Evolutionary conservation across 2,797 vertebrate species (phyloP).

Genomic region (Carduelis carduelis): DNA sequence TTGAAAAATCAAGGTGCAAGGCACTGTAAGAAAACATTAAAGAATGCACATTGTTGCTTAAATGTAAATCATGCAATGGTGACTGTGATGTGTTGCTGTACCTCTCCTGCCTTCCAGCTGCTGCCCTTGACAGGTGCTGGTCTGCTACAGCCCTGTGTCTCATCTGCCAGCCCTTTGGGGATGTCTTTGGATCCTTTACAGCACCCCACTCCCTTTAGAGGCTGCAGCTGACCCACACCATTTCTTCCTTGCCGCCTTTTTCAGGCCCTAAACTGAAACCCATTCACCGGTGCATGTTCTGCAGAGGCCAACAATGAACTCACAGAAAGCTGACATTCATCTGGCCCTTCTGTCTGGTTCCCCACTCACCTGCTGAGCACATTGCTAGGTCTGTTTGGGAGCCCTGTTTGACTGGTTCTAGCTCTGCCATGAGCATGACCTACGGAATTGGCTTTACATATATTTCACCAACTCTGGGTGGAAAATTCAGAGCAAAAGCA

Average conservation of each 20-base stretch:
- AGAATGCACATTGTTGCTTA: neutral
- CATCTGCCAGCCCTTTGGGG: neutral
- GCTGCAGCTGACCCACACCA: neutral
- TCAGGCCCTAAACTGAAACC: neutral
- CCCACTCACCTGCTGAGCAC: neutral
- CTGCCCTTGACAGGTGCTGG: neutral
- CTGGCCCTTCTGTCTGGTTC: neutral
- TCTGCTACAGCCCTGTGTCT: neutral
- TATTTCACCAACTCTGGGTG: neutral
- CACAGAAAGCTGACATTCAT: neutral
- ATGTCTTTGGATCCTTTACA: neutral
- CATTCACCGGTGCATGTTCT: neutral
- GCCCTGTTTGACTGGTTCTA: neutral
- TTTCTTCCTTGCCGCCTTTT: neutral
- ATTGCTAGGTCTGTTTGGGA: neutral
- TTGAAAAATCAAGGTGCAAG: neutral
- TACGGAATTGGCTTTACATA: neutral
- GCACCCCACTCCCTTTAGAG: neutral
- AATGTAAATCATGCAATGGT: neutral
- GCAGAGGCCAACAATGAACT: neutral
- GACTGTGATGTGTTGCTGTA: neutral
- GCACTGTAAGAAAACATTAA: neutral
- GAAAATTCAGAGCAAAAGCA: conserved; percentile 34
- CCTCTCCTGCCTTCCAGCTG: neutral
- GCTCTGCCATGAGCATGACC: neutral